Evolutionary conservation across 1,140 invertebrate species (phyloP).

Genomic region (Macrocentrus cingulum): DNA sequence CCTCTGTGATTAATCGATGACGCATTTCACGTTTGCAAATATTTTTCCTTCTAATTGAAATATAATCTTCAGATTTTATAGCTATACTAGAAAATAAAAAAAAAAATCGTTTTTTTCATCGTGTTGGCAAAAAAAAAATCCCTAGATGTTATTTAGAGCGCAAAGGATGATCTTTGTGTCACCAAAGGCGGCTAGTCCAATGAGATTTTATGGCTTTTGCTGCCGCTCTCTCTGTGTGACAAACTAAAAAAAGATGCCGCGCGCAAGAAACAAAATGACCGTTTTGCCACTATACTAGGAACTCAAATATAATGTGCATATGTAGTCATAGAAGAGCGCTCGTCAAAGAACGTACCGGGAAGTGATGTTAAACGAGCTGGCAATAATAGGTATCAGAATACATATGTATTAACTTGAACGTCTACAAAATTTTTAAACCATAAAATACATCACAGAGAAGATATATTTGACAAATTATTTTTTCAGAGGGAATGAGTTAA

Average conservation of each 20-base stretch:
- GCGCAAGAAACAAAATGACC: neutral
- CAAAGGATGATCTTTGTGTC: neutral
- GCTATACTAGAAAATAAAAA: no score
- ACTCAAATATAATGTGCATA: conserved; percentile 7
- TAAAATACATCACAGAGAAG: neutral
- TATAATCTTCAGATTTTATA: no score
- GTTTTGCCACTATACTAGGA: neutral
- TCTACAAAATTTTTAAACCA: no score
- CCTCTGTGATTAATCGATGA: conserved; percentile 7
- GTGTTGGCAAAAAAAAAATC: no score
- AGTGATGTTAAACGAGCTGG: conserved; percentile 5
- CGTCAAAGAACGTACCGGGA: conserved; percentile 19
- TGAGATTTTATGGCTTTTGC: no score
- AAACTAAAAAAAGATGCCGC: no score
- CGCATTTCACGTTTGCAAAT: no score
- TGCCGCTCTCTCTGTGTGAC: no score
- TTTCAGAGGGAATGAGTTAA: neutral
- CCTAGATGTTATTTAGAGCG: no score
- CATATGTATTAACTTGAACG: neutral
- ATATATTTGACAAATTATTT: neutral
- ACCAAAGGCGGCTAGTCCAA: no score
- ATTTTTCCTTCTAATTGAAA: no score
- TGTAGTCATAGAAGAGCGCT: neutral
- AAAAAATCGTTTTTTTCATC: no score
- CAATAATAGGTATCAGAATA: neutral